Evolutionary conservation across 2,113 vertebrate species (phyloP).

Genomic region (Hippocampus barbouri): DNA sequence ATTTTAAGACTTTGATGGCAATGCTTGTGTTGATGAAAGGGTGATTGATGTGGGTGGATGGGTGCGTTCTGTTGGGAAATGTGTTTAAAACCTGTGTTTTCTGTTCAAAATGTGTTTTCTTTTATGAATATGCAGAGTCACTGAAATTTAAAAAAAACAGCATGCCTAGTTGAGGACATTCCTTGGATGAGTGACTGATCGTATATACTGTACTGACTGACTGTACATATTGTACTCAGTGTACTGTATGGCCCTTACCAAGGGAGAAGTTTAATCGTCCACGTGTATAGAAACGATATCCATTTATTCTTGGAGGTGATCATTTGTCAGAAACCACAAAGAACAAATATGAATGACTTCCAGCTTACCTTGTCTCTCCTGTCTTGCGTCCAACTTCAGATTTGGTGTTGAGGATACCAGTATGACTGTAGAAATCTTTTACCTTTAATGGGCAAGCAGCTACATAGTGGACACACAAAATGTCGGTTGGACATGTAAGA

Average conservation of each 20-base stretch:
- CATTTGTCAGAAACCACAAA: neutral
- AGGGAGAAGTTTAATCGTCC: too few relatives aligned
- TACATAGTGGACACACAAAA: neutral
- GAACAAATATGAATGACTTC: neutral
- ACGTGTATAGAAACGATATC: neutral
- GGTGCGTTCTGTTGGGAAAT: too few relatives aligned
- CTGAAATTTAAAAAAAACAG: too few relatives aligned
- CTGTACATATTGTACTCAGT: neutral
- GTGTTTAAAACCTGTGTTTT: too few relatives aligned
- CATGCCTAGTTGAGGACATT: too few relatives aligned
- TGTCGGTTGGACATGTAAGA: neutral
- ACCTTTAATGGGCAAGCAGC: conserved; percentile 27
- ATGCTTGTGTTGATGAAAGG: too few relatives aligned
- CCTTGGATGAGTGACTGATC: too few relatives aligned
- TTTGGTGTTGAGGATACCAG: conserved; percentile 25
- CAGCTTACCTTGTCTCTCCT: conserved; percentile 33
- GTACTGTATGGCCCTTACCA: too few relatives aligned
- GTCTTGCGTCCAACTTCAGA: conserved; percentile 9
- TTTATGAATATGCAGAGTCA: too few relatives aligned
- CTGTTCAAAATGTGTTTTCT: too few relatives aligned
- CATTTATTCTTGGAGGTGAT: neutral
- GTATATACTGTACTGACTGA: neutral
- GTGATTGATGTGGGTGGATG: too few relatives aligned
- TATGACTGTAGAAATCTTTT: conserved; percentile 41
- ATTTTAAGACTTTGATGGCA: too few relatives aligned